These are phyloP conservation scores for Falco naumanni DNA, from an alignment of 2,797 vertebrate species.

Conservation along the genomic window DNA sequence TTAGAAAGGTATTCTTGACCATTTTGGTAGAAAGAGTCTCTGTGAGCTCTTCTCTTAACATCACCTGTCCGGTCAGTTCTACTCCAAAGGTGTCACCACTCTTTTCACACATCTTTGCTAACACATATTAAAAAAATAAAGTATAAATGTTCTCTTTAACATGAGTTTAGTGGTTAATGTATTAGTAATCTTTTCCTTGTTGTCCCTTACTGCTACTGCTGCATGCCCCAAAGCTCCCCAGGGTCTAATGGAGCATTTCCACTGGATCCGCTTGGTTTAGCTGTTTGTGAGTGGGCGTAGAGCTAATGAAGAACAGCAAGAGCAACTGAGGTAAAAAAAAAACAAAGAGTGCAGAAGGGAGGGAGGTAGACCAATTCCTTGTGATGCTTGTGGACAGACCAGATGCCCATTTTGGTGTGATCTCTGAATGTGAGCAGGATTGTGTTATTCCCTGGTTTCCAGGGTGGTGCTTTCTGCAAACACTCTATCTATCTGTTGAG, in stretches of 20 bases:
- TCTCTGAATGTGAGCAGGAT: background rate
- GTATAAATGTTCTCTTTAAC: background rate
- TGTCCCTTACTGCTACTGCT: constrained; percentile 21
- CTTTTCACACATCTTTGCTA: constrained; percentile 1
- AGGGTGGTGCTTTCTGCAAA: background rate
- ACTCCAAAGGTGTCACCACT: background rate
- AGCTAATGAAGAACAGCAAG: constrained; percentile 38
- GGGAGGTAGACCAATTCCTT: background rate
- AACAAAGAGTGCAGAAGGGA: background rate
- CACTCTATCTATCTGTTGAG: background rate
- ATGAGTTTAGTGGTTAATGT: background rate
- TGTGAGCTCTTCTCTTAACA: background rate
- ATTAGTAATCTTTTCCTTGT: background rate
- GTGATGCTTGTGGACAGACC: background rate
- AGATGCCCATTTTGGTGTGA: background rate
- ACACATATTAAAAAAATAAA: background rate
- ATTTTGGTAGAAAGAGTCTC: background rate
- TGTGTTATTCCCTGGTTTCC: background rate
- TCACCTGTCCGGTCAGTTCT: constrained; percentile 4
- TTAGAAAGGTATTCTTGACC: background rate
- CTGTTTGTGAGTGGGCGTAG: constrained; percentile 12
- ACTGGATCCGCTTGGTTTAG: constrained; percentile 16
- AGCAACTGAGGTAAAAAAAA: background rate
- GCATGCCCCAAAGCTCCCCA: background rate
- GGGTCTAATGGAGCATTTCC: constrained; percentile 31